These are phyloP conservation scores for Eupeodes corollae DNA, from an alignment of 1,140 invertebrate genomes.

Conservation along the genomic window DNA sequence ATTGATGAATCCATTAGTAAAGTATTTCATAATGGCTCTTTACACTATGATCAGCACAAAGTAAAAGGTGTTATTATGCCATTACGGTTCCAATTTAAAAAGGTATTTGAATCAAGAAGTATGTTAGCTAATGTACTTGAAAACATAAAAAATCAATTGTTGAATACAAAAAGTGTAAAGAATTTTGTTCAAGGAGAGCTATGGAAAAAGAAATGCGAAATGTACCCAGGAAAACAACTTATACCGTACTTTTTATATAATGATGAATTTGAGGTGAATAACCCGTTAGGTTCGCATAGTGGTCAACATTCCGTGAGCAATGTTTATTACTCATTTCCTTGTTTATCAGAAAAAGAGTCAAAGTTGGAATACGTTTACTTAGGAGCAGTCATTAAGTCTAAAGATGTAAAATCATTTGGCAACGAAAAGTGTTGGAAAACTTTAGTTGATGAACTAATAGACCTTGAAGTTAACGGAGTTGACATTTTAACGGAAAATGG, in stretches of 20 bases:
- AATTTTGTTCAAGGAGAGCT: constrained; percentile 1
- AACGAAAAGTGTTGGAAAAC: background rate
- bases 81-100: constrained; percentile 1
- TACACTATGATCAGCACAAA: background rate
- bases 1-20: no score
- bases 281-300: background rate
- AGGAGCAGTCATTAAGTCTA: background rate
- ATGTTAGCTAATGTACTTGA: background rate
- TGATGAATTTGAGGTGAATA: constrained; percentile 1
- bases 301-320: background rate
- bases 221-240: background rate
- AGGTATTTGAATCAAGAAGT: background rate
- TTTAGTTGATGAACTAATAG: background rate
- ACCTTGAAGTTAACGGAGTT: background rate
- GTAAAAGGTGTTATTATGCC: background rate
- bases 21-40: no score
- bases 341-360: background rate
- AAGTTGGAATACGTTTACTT: background rate
- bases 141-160: background rate
- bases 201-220: background rate
- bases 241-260: background rate
- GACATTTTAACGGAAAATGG: background rate
- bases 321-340: constrained; percentile 1
- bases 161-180: background rate
- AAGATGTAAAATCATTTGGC: background rate